phyloP scores from a whole-genome alignment of 1,140 invertebrate genomes.

The Bombus turneri region DNA sequence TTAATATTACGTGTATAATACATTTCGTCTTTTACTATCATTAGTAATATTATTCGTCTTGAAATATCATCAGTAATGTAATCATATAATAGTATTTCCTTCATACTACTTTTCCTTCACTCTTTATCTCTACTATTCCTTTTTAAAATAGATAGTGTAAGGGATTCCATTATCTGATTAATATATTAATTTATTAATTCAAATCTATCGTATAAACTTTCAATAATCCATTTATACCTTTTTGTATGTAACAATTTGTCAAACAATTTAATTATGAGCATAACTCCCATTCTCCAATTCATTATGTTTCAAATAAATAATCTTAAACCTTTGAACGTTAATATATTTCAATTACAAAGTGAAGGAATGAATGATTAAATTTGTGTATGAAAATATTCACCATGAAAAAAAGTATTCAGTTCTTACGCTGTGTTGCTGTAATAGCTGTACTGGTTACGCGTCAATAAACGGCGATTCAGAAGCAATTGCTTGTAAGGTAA shows the following conservation, averaged over 20 bases:
- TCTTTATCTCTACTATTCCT: too few relatives aligned
- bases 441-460: not conserved
- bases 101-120: too few relatives aligned
- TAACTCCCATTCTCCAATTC: not conserved
- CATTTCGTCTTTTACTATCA: too few relatives aligned
- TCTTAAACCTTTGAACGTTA: not conserved
- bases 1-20: too few relatives aligned
- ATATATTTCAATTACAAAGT: not conserved
- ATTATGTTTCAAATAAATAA: not conserved
- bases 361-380: not conserved
- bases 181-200: not conserved
- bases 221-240: not conserved
- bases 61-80: too few relatives aligned
- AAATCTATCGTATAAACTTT: not conserved
- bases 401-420: not conserved
- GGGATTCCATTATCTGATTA: not conserved
- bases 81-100: too few relatives aligned
- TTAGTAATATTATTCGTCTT: too few relatives aligned
- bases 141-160: not conserved
- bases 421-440: not conserved
- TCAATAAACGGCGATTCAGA: constrained; percentile 26
- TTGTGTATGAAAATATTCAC: not conserved
- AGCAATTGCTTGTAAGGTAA: constrained; percentile 23
- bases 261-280: not conserved
- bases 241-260: not conserved